Conservation (phyloP, 2,113 vertebrate genomes). For the Oreochromis tanganicae region DNA sequence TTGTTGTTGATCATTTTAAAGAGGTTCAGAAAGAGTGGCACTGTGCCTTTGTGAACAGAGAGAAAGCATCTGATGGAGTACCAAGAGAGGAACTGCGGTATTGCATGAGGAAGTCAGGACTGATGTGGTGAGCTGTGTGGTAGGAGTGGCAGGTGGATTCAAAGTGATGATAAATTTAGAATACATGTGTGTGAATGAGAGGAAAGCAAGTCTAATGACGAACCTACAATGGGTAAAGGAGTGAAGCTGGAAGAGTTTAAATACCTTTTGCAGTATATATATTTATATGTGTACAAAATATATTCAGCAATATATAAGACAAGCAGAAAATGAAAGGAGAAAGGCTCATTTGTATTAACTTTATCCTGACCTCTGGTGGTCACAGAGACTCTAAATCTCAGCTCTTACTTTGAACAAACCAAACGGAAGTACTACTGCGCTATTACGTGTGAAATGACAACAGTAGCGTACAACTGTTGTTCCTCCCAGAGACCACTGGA, state of each 20-base stretch:
- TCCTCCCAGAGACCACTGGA: not conserved
- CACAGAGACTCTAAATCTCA: too few species aligned
- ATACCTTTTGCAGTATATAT: not conserved
- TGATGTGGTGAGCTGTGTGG: not conserved
- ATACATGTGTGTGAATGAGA: not conserved
- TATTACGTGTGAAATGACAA: not conserved
- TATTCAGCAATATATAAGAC: not conserved
- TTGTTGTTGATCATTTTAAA: not conserved
- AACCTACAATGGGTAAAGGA: not conserved
- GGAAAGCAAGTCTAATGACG: not conserved
- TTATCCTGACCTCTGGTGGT: not conserved
- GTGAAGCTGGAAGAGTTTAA: not conserved
- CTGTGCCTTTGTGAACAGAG: not conserved
- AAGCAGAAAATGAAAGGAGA: not conserved
- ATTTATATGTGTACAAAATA: not conserved
- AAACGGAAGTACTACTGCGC: not conserved
- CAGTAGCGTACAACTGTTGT: not conserved
- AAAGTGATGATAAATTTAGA: not conserved
- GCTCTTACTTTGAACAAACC: not conserved
- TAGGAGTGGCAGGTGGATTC: not conserved
- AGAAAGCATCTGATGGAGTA: not conserved
- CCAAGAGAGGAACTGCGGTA: not conserved
- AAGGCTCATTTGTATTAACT: not conserved
- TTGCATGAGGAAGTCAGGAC: not conserved
- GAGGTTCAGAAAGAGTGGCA: not conserved